These are phyloP conservation scores for Cephalotes varians DNA, from an alignment of 2,888 invertebrate genomes.

Conservation along the genomic window DNA sequence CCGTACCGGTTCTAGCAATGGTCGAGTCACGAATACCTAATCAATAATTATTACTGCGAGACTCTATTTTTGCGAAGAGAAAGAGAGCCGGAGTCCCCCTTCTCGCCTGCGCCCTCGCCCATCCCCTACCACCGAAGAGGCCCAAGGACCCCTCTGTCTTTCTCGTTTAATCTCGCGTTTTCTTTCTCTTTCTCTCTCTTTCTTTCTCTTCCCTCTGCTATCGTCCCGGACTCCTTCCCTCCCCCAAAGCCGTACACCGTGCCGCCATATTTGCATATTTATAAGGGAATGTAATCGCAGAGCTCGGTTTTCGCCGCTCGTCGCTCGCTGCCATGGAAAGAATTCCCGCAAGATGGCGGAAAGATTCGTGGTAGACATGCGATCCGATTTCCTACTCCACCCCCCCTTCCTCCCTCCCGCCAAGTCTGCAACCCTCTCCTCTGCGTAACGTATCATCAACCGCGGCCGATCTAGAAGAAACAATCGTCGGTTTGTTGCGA, in stretches of 20 bases:
- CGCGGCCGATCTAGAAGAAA: slow-evolving; percentile 77
- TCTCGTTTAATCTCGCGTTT: slow-evolving; percentile 53
- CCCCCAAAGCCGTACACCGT: slow-evolving; percentile 72
- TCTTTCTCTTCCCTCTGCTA: slow-evolving; percentile 60
- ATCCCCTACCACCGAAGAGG: slow-evolving; percentile 51
- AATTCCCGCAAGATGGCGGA: slow-evolving; percentile 84
- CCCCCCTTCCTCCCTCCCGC: slow-evolving; percentile 42
- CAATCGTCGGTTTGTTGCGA: slow-evolving; percentile 71
- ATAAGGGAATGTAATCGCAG: slow-evolving; percentile 85
- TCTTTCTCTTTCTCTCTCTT: slow-evolving; percentile 54
- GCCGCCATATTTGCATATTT: slow-evolving; percentile 85
- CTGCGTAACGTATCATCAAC: slow-evolving; percentile 75
- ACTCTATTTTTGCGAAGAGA: slow-evolving; percentile 80
- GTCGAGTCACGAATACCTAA: slow-evolving; percentile 83
- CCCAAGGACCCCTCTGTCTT: slow-evolving; percentile 64
- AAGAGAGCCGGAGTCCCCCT: slow-evolving; percentile 30
- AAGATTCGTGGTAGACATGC: slow-evolving; percentile 85
- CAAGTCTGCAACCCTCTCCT: slow-evolving; percentile 64
- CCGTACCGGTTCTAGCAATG: slow-evolving; percentile 69
- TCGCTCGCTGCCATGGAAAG: slow-evolving; percentile 80
- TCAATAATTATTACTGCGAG: slow-evolving; percentile 84
- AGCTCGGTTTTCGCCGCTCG: slow-evolving; percentile 84
- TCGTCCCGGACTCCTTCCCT: slow-evolving; percentile 63
- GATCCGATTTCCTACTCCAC: slow-evolving; percentile 83
- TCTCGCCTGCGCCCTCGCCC: slow-evolving; percentile 46